Base-by-base conservation (phyloP, 2,888 invertebrate species). In the Pheosia tremula region DNA sequence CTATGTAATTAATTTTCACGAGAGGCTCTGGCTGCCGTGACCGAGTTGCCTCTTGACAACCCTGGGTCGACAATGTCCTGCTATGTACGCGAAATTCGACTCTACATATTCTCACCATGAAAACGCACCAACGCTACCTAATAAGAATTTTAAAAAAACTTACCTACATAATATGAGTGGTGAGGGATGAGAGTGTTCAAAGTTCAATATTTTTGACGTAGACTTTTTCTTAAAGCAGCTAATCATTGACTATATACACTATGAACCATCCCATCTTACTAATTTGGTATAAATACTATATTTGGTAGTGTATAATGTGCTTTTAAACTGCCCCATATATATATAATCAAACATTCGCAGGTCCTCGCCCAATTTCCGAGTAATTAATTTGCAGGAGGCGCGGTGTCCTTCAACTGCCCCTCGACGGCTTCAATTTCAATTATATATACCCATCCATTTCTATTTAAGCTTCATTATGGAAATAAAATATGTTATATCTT, bases 301-400 rank as follows among this genome's bases (percentile, higher is more conserved):
- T n/a, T n/a, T n/a, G n/a, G n/a, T n/a, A n/a, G n/a, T n/a, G n/a
- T n/a, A n/a, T n/a, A n/a, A n/a, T 45, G 47, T 47, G 11, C 11
- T n/a, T n/a, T n/a, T 10, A 50, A 50, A 50, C 50, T 50, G 50
- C 8, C 13, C 50, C 50, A 24, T 24, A 24, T 24, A 24, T 24
- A 24, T 24, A n/a, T 50, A 50, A 50, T 49, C 50, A 24, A 8
- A 8, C 50, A 24, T 8, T 8, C 24, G 3, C 13, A 50, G 50
- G 50, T 6, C 50, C 13, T 13, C 24, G 24, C 8, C 24, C 4
- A 9, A 47, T 47, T 8, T 9, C 1, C 66, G 65, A 61, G 66
- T 72, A 72, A 74, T 74, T 74, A 74, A 74, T 74, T 72, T 72
- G 69, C 66, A 68, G 67, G 64, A 68, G 43, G 61, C 59, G 66